Conservation (phyloP, 2,113 vertebrate species). For the Formicarius rufipectus region DNA sequence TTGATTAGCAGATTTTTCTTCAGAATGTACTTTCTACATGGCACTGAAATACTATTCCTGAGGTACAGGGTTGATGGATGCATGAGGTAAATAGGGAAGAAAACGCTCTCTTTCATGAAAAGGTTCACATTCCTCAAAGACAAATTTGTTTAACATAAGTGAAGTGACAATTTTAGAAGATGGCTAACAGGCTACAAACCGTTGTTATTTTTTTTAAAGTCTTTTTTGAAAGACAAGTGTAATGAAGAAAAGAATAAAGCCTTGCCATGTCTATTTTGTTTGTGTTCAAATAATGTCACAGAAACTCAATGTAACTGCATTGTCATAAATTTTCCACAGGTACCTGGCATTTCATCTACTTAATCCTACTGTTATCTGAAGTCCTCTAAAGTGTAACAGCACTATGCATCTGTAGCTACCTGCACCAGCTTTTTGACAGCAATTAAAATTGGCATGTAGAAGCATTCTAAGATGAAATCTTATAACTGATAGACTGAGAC, state of each 20-base stretch:
- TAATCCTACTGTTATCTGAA: background rate
- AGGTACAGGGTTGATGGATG: background rate
- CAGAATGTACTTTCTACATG: background rate
- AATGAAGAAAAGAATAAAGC: background rate
- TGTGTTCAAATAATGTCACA: background rate
- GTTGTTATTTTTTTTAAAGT: background rate
- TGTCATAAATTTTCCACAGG: background rate
- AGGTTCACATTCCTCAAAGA: background rate
- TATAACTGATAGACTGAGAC: constrained; percentile 38
- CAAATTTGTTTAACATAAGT: background rate
- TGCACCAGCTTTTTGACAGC: constrained; percentile 7
- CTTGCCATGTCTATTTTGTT: background rate
- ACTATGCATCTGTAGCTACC: background rate
- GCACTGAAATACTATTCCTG: background rate
- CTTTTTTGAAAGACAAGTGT: background rate
- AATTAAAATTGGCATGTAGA: constrained; percentile 55
- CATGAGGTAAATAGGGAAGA: background rate
- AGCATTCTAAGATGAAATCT: constrained; percentile 28
- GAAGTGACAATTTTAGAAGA: background rate
- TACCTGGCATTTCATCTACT: background rate
- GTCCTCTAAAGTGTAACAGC: background rate
- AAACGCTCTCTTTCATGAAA: background rate
- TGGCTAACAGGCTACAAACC: background rate
- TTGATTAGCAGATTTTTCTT: background rate
- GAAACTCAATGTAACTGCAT: background rate